These are phyloP conservation scores for Cairina moschata DNA, from an alignment of 2,113 vertebrate species.

Conservation along the genomic window DNA sequence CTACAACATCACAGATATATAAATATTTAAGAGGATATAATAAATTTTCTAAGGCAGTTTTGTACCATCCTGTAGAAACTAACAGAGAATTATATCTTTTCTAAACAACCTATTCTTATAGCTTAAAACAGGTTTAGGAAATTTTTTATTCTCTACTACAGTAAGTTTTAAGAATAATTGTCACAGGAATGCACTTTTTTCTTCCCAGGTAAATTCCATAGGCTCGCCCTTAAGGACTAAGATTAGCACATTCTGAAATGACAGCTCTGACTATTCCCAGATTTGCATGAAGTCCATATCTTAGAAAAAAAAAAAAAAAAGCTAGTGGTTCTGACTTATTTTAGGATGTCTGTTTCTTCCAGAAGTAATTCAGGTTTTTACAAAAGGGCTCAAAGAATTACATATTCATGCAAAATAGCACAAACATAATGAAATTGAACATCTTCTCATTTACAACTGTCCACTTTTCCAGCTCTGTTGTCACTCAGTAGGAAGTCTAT, in stretches of 20 bases:
- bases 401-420: background rate
- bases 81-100: background rate
- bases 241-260: background rate
- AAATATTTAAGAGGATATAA: background rate
- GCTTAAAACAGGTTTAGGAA: background rate
- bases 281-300: background rate
- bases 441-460: background rate
- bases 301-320: background rate
- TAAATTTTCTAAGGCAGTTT: background rate
- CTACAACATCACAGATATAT: background rate
- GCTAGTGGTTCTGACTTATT: background rate
- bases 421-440: background rate
- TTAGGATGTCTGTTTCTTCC: background rate
- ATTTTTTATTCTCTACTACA: background rate
- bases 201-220: background rate
- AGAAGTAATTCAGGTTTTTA: background rate
- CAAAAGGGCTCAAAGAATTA: background rate
- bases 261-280: background rate
- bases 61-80: background rate
- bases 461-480: background rate
- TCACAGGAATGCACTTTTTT: background rate
- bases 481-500: background rate
- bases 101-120: background rate
- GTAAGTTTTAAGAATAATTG: background rate
- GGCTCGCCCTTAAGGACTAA: background rate